These are phyloP conservation scores for Apostichopus leukothele DNA, from an alignment of 53 echinoderm and acorn worm genomes.

Conservation along the genomic window DNA sequence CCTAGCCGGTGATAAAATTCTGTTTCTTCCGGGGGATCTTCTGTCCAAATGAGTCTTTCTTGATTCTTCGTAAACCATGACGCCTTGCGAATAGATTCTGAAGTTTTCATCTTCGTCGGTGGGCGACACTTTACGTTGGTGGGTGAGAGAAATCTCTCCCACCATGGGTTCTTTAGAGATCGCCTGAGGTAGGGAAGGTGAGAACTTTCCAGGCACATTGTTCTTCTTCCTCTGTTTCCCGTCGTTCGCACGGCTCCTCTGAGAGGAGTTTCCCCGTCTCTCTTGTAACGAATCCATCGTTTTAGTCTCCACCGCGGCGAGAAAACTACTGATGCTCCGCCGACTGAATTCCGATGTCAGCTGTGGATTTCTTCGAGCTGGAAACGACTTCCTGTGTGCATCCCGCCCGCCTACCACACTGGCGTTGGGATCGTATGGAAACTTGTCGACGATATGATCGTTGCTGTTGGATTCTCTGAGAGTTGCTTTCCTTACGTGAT, in stretches of 20 bases:
- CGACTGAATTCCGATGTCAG: constrained; percentile 9
- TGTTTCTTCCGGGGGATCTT: not conserved
- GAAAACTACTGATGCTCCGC: constrained; percentile 25
- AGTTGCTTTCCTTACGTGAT: not conserved
- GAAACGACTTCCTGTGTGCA: not conserved
- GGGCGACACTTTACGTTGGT: not conserved
- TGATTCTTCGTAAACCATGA: constrained; percentile 8
- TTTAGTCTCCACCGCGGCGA: constrained; percentile 16
- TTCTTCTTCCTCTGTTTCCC: not conserved
- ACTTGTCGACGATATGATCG: not conserved
- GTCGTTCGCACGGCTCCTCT: not conserved
- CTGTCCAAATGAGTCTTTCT: not conserved
- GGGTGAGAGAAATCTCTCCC: too few species aligned
- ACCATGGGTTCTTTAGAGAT: too few species aligned
- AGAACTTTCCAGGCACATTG: not conserved
- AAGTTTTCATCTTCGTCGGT: constrained; percentile 7
- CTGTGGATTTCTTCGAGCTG: constrained; percentile 10
- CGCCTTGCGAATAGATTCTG: constrained; percentile 7
- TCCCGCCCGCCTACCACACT: not conserved
- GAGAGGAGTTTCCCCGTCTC: constrained; percentile 5
- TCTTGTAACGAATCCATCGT: constrained; percentile 29
- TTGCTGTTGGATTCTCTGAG: not conserved
- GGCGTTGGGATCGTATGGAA: not conserved
- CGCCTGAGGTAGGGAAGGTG: constrained; percentile 8
- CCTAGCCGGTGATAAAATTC: not conserved